Percentiles rank a stretch among this genome's conserved stretches.
phyloP scores from a whole-genome alignment of 2,113 vertebrate species.

The Scomber colias region DNA sequence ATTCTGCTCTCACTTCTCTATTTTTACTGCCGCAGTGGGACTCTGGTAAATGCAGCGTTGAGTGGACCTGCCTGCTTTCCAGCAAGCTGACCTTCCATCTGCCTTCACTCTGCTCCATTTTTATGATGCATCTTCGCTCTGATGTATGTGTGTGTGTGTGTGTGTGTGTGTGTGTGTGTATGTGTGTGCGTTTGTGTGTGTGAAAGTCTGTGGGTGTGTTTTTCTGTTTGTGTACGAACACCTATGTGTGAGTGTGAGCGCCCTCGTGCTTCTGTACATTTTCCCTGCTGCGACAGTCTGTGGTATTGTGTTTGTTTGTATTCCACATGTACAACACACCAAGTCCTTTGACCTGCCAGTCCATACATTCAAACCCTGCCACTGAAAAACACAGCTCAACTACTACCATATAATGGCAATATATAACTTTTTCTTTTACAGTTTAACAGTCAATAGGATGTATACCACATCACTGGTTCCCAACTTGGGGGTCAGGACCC shows the following conservation, averaged over 20 bases:
- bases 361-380: neutral
- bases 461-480: neutral
- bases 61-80: conserved; percentile 46
- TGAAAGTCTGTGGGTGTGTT: conserved; percentile 13
- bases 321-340: neutral
- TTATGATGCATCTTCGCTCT: conserved; percentile 45
- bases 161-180: conserved; percentile 3
- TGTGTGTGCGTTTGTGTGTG: conserved; percentile 7
- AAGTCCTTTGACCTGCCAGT: neutral
- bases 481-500: neutral
- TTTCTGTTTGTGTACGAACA: conserved; percentile 30
- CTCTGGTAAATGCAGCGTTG: conserved; percentile 32
- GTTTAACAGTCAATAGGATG: neutral
- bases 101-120: conserved; percentile 41
- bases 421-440: neutral
- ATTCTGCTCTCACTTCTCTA: conserved; percentile 53
- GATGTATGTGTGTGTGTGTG: conserved; percentile 8
- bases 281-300: neutral
- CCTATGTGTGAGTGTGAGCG: conserved; percentile 3
- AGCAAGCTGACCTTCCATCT: conserved; percentile 67
- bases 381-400: too few relatives aligned
- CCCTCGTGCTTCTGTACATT: neutral
- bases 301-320: neutral
- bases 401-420: neutral
- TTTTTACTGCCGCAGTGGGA: conserved; percentile 45